These are phyloP conservation scores for Actinernus sp. DNA, from an alignment of 92 coral and sea anemone genomes.

Conservation along the genomic window DNA sequence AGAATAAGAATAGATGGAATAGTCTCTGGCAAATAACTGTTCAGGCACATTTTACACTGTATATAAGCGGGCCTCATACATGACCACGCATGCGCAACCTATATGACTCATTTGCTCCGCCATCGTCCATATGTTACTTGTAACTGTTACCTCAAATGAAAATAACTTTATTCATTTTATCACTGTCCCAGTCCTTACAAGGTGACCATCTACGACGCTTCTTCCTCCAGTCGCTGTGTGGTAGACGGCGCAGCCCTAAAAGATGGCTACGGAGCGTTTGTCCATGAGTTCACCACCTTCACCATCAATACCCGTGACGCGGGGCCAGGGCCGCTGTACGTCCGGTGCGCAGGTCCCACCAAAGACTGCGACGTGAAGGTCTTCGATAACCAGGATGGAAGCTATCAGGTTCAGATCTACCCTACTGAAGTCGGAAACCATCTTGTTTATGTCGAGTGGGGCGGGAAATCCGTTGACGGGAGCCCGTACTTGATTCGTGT, in stretches of 20 bases:
- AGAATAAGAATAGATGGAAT: too few relatives aligned
- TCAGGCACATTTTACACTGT: too few relatives aligned
- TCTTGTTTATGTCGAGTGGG: constrained; percentile 93
- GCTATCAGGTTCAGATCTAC: constrained; percentile 85
- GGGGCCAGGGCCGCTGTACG: constrained; percentile 89
- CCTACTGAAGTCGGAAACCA: constrained; percentile 93
- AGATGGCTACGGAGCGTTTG: constrained; percentile 49
- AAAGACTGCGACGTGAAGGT: constrained; percentile 93
- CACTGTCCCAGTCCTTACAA: constrained; percentile 81
- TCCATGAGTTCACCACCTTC: constrained; percentile 86
- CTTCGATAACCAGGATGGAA: constrained; percentile 91
- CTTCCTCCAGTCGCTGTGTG: constrained; percentile 24
- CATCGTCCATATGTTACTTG: too few relatives aligned
- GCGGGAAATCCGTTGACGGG: constrained; percentile 87
- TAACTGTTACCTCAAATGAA: too few relatives aligned
- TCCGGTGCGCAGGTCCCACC: constrained; percentile 94
- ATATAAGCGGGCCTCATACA: too few relatives aligned
- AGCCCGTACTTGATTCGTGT: constrained; percentile 96
- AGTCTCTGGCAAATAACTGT: too few relatives aligned
- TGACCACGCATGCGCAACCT: too few relatives aligned
- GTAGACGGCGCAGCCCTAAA: constrained; percentile 55
- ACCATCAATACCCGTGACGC: constrained; percentile 85
- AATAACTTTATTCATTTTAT: too few relatives aligned
- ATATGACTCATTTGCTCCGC: too few relatives aligned
- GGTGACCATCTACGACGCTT: constrained; percentile 75